phyloP scores from a whole-genome alignment of 1,140 invertebrate species.

The Pogonognathellus flavescens region DNA sequence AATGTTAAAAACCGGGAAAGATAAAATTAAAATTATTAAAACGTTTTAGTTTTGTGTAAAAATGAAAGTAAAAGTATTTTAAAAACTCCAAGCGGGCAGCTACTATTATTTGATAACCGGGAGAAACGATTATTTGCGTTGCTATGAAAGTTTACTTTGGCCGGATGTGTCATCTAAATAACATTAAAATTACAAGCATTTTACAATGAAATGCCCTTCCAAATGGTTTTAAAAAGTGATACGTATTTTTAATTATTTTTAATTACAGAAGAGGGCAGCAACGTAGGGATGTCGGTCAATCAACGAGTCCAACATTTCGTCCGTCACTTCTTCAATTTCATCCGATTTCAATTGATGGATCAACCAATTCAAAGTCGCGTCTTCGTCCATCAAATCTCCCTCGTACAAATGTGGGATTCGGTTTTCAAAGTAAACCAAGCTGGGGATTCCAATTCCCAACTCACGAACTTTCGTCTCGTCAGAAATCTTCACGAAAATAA shows the following conservation, averaged over 20 bases:
- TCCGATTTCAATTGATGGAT: slow-evolving; percentile 69
- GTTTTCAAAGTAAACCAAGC: slow-evolving; percentile 89
- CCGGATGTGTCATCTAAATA: slow-evolving; percentile 5
- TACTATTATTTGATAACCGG: too few relatives aligned
- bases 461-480: slow-evolving; percentile 88
- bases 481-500: slow-evolving; percentile 93
- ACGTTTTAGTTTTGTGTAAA: not conserved
- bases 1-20: too few relatives aligned
- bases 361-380: slow-evolving; percentile 76
- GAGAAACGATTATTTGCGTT: slow-evolving; percentile 22
- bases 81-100: not conserved
- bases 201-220: too few relatives aligned
- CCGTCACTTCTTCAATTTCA: slow-evolving; percentile 79
- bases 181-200: not conserved
- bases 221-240: not conserved
- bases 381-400: slow-evolving; percentile 91
- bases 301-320: slow-evolving; percentile 94
- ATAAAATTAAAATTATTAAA: too few relatives aligned
- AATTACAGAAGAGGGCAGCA: slow-evolving; percentile 74
- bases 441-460: slow-evolving; percentile 89
- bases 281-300: slow-evolving; percentile 83
- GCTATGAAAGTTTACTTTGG: slow-evolving; percentile 15
- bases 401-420: slow-evolving; percentile 90
- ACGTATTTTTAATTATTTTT: not conserved
- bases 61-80: not conserved